Evolutionary conservation across 2,113 vertebrate genomes (phyloP), one percentile per base, ranked within the genome.

Genomic region (Lanius ludovicianus): DNA sequence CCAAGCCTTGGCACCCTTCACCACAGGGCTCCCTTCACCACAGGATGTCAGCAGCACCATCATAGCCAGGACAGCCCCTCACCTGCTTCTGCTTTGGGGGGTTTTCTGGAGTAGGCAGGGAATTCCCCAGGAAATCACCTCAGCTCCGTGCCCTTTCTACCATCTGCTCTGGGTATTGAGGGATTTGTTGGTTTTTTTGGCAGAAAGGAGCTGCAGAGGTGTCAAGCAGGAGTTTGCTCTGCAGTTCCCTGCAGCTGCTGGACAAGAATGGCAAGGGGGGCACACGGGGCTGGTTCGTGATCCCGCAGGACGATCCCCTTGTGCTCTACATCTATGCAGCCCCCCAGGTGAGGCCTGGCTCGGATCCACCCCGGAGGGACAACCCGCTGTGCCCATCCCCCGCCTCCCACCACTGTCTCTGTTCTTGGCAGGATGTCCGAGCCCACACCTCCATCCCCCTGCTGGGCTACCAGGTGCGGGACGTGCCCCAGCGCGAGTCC

Each of bases 381-480:
- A 37, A 15, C 79, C 53, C 5, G 0, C 4, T 8, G 17, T n/a
- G 37, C 63, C 68, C 5, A 4, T 17, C 35, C 60, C 60, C 50
- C 53, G 47, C 60, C 52, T 87, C 65, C 39, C 74, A 47, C 33
- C 6, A 0, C 90, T 30, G 25, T 75, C 63, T 75, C 55, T 20
- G 4, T 35, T 20, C 57, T 56, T 65, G 63, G 35, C 94, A 98
- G 98, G 98, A 98, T 1, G 96, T 95, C 56, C 97, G 96, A 67
- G 98, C 98, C 15, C 97, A 98, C 82, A 95, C 97, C 95, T 98
- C 98, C 95, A 97, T 98, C 93, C 98, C 98, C 0, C 95, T 98
- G 92, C 96, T 98, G 97, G 98, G 98, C 81, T 98, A 98, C 89
- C 91, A 93, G 67, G 97, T 98, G 94, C 96, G 41, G 6, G 16